A percentile compares a stretch with the other conserved stretches of the same genome.
Evolutionary conservation across 2,888 invertebrate species (phyloP).

Genomic region (Zelleria hepariella): DNA sequence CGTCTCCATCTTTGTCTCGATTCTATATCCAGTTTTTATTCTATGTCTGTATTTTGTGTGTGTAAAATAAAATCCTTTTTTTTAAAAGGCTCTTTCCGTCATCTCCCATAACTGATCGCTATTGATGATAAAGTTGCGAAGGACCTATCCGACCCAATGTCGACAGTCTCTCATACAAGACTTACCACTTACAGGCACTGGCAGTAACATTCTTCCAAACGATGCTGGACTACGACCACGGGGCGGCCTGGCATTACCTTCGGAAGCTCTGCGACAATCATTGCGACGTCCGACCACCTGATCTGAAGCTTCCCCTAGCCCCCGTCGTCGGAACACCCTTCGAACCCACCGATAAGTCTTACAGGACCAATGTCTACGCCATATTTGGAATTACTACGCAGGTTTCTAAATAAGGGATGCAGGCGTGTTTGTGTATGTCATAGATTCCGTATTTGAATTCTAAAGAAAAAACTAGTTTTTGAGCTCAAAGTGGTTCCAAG

Average conservation of each 20-base stretch:
- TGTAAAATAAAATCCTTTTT: too few relatives aligned
- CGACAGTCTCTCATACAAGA: background rate
- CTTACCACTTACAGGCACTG: constrained; percentile 38
- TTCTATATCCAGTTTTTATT: too few relatives aligned
- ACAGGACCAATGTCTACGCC: constrained; percentile 35
- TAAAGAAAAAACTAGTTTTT: too few relatives aligned
- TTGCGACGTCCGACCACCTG: constrained; percentile 24
- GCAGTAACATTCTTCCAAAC: constrained; percentile 68
- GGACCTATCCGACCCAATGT: background rate
- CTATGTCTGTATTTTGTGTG: too few relatives aligned
- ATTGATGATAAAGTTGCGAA: too few relatives aligned
- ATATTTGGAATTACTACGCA: constrained; percentile 39
- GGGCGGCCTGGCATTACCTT: constrained; percentile 44
- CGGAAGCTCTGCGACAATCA: constrained; percentile 38
- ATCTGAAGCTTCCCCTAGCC: constrained; percentile 9
- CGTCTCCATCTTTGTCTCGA: too few relatives aligned
- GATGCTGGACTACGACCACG: constrained; percentile 58
- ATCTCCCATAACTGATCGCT: background rate
- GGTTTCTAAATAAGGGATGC: too few relatives aligned
- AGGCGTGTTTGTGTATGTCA: too few relatives aligned
- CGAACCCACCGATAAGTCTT: constrained; percentile 29
- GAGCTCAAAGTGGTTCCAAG: too few relatives aligned
- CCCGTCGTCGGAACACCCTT: constrained; percentile 36
- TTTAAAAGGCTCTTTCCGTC: background rate
- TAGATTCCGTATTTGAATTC: too few relatives aligned